Evolutionary conservation across 2,888 invertebrate species (phyloP).

Genomic region (Watsonalla binaria): DNA sequence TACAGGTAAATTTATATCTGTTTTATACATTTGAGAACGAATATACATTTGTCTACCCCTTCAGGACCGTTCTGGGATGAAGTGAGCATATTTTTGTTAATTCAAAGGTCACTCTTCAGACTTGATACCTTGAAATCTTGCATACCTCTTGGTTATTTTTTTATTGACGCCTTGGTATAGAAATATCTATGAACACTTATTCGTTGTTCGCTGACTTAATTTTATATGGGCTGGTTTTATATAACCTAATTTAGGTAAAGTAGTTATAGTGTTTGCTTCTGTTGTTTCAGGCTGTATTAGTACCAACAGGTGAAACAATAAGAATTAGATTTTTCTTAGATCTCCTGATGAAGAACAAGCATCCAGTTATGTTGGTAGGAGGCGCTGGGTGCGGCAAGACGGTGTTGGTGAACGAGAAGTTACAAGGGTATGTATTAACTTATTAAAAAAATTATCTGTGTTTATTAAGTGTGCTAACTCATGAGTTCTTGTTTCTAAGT

Average conservation of each 20-base stretch:
- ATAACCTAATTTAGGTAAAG: background rate
- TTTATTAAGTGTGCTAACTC: background rate
- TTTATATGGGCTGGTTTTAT: no score
- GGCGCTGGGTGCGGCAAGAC: constrained; percentile 97
- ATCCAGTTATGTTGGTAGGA: constrained; percentile 97
- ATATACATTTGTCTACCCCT: no score
- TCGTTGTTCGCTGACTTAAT: no score
- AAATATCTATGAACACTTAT: no score
- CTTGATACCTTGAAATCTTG: no score
- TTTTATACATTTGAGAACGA: no score
- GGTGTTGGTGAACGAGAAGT: constrained; percentile 85
- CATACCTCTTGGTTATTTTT: no score
- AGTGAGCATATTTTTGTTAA: no score
- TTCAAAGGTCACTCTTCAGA: no score
- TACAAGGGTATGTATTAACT: constrained; percentile 64
- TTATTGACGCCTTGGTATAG: no score
- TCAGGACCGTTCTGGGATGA: no score
- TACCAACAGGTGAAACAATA: constrained; percentile 96
- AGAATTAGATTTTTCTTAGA: constrained; percentile 93
- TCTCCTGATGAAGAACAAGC: constrained; percentile 90
- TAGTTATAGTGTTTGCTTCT: background rate
- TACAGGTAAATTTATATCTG: constrained; percentile 84
- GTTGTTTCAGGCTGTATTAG: constrained; percentile 85
- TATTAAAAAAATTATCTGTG: background rate
- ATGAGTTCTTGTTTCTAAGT: no score